Conservation (phyloP, 2,888 invertebrate genomes). For the Dysmachus trigonus region DNA sequence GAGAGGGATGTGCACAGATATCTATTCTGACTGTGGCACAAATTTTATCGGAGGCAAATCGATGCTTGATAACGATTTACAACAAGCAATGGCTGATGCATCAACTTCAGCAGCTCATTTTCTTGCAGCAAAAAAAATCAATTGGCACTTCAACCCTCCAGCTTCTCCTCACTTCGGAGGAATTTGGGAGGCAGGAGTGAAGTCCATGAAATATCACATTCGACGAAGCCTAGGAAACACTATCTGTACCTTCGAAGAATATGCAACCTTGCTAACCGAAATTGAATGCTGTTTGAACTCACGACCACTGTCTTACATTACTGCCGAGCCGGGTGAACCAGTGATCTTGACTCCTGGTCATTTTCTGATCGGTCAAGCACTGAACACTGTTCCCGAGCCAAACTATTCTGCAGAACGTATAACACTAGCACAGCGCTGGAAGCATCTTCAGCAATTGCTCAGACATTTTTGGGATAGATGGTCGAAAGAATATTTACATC, state of each 20-base stretch:
- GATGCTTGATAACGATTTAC: neutral
- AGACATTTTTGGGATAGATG: neutral
- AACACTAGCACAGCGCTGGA: neutral
- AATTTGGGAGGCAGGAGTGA: too few species aligned
- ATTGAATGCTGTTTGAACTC: too few species aligned
- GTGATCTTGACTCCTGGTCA: neutral
- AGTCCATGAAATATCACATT: too few species aligned
- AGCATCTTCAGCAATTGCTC: neutral
- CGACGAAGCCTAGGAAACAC: neutral
- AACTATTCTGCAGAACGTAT: neutral
- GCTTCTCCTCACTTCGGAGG: too few species aligned
- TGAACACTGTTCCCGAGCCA: neutral
- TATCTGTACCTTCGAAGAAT: neutral
- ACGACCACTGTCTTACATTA: neutral
- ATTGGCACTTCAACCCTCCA: too few species aligned
- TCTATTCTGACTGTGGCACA: neutral
- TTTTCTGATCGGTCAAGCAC: neutral
- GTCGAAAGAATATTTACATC: neutral
- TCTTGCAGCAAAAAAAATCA: too few species aligned
- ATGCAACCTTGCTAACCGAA: neutral
- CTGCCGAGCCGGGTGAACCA: neutral
- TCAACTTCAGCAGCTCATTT: neutral
- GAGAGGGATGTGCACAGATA: neutral
- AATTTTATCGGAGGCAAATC: neutral
- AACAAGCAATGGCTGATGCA: neutral